Evolutionary conservation across 2,888 invertebrate species (phyloP).

Genomic region (Minunthozetes semirufus): DNA sequence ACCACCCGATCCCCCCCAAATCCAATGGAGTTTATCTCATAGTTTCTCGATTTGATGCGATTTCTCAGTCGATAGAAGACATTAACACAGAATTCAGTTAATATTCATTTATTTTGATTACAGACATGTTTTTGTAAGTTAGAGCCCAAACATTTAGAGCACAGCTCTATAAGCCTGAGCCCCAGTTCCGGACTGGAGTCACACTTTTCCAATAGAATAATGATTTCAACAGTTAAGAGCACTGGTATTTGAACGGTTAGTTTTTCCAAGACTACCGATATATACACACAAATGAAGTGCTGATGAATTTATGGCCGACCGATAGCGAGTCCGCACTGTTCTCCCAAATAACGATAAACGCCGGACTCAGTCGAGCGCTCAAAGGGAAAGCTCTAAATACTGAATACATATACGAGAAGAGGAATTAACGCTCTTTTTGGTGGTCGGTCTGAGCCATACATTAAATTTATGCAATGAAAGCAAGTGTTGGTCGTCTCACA

Average conservation of each 20-base stretch:
- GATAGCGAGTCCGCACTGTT: not conserved
- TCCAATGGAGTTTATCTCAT: not conserved
- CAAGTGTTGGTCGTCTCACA: not conserved
- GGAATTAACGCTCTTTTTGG: too few relatives aligned
- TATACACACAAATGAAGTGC: conserved; percentile 6
- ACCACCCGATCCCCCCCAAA: not conserved
- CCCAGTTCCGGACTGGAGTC: not conserved
- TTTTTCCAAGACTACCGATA: not conserved
- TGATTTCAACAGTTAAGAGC: not conserved
- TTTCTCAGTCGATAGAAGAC: not conserved
- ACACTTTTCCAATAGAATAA: too few relatives aligned
- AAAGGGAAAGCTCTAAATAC: not conserved
- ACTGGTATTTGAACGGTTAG: not conserved
- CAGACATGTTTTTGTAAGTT: not conserved
- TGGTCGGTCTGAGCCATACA: not conserved
- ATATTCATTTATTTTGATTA: conserved; percentile 2
- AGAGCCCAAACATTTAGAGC: not conserved
- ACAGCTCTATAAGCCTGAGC: not conserved
- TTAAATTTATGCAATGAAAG: not conserved
- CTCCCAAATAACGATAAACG: not conserved
- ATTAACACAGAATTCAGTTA: not conserved
- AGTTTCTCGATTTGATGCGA: not conserved
- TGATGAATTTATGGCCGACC: not conserved
- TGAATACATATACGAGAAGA: too few relatives aligned
- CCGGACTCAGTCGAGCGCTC: not conserved